These are phyloP conservation scores for Nasonia giraulti DNA, from an alignment of 1,140 invertebrate genomes.

Conservation along the genomic window DNA sequence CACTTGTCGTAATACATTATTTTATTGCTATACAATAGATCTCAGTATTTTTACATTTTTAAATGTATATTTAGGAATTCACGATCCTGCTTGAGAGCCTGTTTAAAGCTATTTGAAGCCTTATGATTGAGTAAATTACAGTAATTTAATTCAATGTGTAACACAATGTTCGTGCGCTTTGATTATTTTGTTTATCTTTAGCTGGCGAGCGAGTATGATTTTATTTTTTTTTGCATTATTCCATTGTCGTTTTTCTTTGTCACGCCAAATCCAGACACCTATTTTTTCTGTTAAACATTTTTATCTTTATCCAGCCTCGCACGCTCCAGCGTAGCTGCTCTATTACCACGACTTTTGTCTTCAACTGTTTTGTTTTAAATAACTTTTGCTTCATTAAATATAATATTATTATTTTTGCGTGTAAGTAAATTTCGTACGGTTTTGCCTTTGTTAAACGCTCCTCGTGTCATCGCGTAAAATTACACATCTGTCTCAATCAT, in stretches of 20 bases:
- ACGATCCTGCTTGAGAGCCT: conserved; percentile 56
- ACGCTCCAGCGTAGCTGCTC: conserved; percentile 18
- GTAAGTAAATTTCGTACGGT: conserved; percentile 7
- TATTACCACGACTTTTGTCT: conserved; percentile 24
- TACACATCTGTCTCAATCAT: conserved; percentile 11
- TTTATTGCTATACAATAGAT: conserved; percentile 62
- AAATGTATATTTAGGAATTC: conserved; percentile 60
- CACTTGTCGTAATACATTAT: conserved; percentile 59
- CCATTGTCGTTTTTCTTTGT: conserved; percentile 29
- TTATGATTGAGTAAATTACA: conserved; percentile 60
- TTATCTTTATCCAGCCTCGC: conserved; percentile 14
- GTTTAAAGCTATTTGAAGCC: conserved; percentile 57
- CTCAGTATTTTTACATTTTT: conserved; percentile 60
- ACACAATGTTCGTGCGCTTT: conserved; percentile 55
- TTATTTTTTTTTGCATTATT: conserved; percentile 39
- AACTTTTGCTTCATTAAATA: conserved; percentile 18
- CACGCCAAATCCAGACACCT: not conserved
- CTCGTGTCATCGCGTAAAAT: not conserved
- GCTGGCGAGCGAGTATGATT: conserved; percentile 50
- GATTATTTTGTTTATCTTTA: conserved; percentile 51
- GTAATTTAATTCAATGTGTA: conserved; percentile 56
- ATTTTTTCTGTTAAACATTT: not conserved
- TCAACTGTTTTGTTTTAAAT: conserved; percentile 19
- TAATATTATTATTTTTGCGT: conserved; percentile 7
- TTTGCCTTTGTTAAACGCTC: not conserved